Evolutionary conservation across 2,797 vertebrate species (phyloP), one percentile per base, ranked within the genome.

Genomic region (Crocidura indochinensis): DNA sequence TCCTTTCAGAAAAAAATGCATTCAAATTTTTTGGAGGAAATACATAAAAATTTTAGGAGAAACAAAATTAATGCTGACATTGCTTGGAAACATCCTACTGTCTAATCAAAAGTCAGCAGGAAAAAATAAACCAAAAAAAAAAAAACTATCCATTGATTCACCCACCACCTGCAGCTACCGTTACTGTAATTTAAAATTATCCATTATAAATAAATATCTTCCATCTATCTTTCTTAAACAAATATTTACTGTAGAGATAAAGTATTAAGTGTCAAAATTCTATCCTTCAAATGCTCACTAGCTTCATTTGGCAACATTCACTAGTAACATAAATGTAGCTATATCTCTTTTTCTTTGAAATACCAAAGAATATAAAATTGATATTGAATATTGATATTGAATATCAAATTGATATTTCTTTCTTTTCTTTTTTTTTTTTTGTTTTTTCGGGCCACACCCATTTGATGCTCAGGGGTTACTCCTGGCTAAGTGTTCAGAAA

Each of bases 221-320:
- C 51, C 47, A 88, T 47, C 75, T 91, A 31, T 90, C 69, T n/a
- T 22, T 19, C 80, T 74, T 65, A 49, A 81, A 67, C 4, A 71
- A 72, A 11, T 81, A 60, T 56, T 46, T 80, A 22, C 31, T 71
- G 10, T 24, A 0, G 4, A 17, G 9, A 22, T 20, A 67, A 71
- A 67, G 17, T 31, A 47, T 69, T n/a, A 88, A 88, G 65, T 49
- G 1, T 19, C 81, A 72, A 72, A n/a, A 81, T 47, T 8, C 0
- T 20, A 81, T 68, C 24, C 44, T 12, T 82, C 8, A 44, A 89
- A 46, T 65, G 75, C 7, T 79, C n/a, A 69, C 7, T 49, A 65
- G 3, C 10, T 56, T 78, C 3, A 75, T 87, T 62, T 90, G 29
- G 17, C 56, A 14, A 72, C 38, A 49, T n/a, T 77, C 81, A 56